phyloP scores from a whole-genome alignment of 2,888 invertebrate species.

The Lingula anatina region DNA sequence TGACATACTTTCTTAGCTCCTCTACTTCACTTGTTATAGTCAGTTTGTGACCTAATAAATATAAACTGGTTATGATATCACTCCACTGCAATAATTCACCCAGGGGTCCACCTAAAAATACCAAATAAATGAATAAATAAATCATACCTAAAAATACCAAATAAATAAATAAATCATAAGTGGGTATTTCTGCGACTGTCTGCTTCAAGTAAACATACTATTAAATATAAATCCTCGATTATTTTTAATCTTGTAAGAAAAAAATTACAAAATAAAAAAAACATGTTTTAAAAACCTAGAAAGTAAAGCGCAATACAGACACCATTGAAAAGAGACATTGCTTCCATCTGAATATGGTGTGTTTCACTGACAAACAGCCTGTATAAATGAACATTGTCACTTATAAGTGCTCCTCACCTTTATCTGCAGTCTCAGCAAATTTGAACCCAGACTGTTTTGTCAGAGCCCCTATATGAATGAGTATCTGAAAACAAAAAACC shows the following conservation, averaged over 20 bases:
- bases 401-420: slow-evolving; percentile 24
- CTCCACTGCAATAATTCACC: slow-evolving; percentile 56
- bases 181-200: too few species aligned
- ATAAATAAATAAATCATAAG: too few species aligned
- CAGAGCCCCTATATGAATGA: slow-evolving; percentile 52
- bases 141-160: too few species aligned
- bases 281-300: not conserved
- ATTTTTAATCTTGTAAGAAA: too few species aligned
- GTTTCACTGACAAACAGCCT: not conserved
- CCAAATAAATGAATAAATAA: too few species aligned
- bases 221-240: too few species aligned
- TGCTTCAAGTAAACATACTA: too few species aligned
- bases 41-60: slow-evolving; percentile 53
- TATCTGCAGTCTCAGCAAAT: slow-evolving; percentile 50
- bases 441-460: slow-evolving; percentile 51
- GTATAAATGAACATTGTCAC: not conserved
- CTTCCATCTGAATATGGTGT: not conserved
- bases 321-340: not conserved
- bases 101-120: slow-evolving; percentile 51
- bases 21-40: slow-evolving; percentile 51
- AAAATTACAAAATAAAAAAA: too few species aligned
- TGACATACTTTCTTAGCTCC: slow-evolving; percentile 39
- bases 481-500: slow-evolving; percentile 29
- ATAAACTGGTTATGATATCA: slow-evolving; percentile 52
- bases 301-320: not conserved